Base-by-base conservation (phyloP, 2,888 invertebrate genomes). In the Plagodis pulveraria region DNA sequence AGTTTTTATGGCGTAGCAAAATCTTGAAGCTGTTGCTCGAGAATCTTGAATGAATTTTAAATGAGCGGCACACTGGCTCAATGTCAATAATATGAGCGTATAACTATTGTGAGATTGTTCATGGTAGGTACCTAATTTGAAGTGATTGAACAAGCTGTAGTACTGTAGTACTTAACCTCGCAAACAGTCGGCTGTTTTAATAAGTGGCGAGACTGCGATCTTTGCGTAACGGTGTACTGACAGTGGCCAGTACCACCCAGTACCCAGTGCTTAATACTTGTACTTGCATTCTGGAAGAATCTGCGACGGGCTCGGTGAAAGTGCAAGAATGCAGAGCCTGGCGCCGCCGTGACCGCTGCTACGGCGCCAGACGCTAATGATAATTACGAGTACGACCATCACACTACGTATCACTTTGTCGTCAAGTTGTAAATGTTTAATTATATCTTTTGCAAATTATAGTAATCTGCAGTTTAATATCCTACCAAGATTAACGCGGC, bases 281-380 rank as follows among this genome's bases (percentile, higher is more conserved):
- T 58, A 50, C 59, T 58, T 65, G 68, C 60, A 56, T 59, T 69
- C 71, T 70, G 69, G 67, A 67, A 66, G 71, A 70, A 66, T 74
- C 58, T 50, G 59, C 63, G 57, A 35, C 69, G 61, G 64, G 49
- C 35, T 65, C 76, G 83, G 88, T 85, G 87, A 89, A 89, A 89
- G 87, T 86, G 83, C 80, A 80, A 81, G 81, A 86, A 84, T 83
- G 82, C 84, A 78, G 75, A 65, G 66, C 69, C 62, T 66, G 73
- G 63, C 72, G 70, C 72, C 66, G 53, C 41, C 63, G 49, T 56
- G 46, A 36, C 33, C 56, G 67, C 56, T 66, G 51, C 58, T 43
- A 49, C 51, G 78, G 76, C 77, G 78, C 78, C 78, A 71, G 65
- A 63, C 67, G 57, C 63, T 53, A 63, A 65, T 71, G 70, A 68